Conservation (phyloP, 2,797 vertebrate genomes). For the Coilia nasus region DNA sequence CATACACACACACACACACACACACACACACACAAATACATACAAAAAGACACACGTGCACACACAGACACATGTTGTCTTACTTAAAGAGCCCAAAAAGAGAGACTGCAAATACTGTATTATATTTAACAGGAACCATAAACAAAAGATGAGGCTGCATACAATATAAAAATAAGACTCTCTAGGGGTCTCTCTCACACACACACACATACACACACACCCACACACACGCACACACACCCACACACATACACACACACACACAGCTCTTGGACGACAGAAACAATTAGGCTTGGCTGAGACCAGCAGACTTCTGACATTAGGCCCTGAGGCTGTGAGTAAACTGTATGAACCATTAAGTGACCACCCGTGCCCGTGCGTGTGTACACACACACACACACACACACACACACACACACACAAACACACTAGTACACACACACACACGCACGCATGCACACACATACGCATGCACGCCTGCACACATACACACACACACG, state of each 20-base stretch:
- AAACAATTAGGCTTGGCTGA: constrained; percentile 6
- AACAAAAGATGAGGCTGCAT: no score
- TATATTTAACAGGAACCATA: no score
- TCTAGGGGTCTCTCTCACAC: background rate
- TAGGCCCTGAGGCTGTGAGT: background rate
- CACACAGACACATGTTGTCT: no score
- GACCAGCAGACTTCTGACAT: constrained; percentile 1
- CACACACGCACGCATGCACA: background rate
- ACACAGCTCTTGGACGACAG: constrained; percentile 5
- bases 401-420: background rate
- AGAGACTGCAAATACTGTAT: no score
- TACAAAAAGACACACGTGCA: background rate
- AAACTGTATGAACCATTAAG: constrained; percentile 13
- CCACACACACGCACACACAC: background rate
- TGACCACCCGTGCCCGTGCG: background rate
- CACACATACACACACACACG: background rate
- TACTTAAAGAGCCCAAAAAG: no score
- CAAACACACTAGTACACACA: background rate
- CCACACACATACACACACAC: constrained; percentile 17
- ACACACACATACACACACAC: background rate
- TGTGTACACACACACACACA: constrained; percentile 4
- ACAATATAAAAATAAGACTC: no score
- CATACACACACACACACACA: constrained; percentile 4
- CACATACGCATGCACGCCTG: background rate
- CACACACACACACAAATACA: background rate